Percentiles rank a stretch among this genome's conserved stretches.
phyloP scores from a whole-genome alignment of 2,797 vertebrate genomes.

The Cuculus canorus region DNA sequence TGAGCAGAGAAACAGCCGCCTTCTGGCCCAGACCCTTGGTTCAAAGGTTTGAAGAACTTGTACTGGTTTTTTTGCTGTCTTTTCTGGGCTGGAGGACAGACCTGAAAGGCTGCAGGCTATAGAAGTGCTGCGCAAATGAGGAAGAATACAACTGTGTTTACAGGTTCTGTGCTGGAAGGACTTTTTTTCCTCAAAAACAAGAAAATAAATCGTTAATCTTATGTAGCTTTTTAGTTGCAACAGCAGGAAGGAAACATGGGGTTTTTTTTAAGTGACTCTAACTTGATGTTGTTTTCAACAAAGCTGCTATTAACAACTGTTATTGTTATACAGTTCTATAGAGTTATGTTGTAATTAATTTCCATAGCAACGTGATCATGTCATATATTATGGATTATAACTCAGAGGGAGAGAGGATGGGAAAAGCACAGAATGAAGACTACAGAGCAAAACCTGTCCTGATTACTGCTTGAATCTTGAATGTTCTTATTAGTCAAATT shows the following conservation, averaged over 20 bases:
- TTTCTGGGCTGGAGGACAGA: neutral
- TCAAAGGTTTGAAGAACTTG: neutral
- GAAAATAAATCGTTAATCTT: neutral
- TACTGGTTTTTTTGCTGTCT: neutral
- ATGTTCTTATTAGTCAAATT: conserved; percentile 41
- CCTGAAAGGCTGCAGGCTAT: neutral
- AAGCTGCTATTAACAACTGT: neutral
- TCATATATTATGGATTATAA: neutral
- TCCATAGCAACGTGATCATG: neutral
- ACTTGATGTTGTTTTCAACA: neutral
- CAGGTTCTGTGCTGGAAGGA: neutral
- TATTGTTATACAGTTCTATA: neutral
- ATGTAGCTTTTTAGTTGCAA: neutral
- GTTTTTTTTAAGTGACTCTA: neutral
- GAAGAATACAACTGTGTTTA: neutral
- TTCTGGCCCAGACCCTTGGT: neutral
- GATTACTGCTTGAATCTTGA: conserved; percentile 29
- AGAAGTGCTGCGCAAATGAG: neutral
- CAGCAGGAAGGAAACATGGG: neutral
- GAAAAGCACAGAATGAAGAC: neutral
- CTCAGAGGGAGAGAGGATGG: neutral
- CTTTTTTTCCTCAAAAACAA: neutral
- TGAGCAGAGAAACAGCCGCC: neutral
- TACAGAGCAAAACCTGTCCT: conserved; percentile 11
- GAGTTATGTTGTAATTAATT: neutral